Base-by-base conservation (phyloP, 2,888 invertebrate species). In the Slavum lentiscoides region DNA sequence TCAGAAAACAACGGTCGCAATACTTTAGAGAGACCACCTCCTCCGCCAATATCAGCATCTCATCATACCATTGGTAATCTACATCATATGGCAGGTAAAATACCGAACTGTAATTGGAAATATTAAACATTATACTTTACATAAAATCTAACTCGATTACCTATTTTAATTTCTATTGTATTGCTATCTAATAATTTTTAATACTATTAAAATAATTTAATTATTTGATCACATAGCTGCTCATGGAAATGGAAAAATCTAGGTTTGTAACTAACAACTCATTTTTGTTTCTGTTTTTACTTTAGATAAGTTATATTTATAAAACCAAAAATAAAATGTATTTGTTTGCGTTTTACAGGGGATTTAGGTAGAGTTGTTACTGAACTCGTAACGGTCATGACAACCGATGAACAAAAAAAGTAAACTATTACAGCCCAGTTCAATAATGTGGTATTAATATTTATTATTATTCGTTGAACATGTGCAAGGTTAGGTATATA, bases 321-420 rank as follows among this genome's bases (percentile, higher is more conserved):
- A 43, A 43, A 43, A 43, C 9, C 2, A 21, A 49, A 67, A 59
- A 15, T 62, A 8, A 49, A 39, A n/a, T 13, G 5, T 19, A 39
- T 69, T 59, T 68, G 23, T 37, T 77, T 37, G 37, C 53, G 21
- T 19, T 72, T 80, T 62, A 0, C 89, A 92, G 94, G 93, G 86
- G 94, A 95, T 87, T 89, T 96, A 84, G 94, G 94, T 82, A 91
- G 92, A 87, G 95, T 94, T 82, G 94, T 96, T 84, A 94, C 94
- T 85, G 93, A 94, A 85, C 89, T 96, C 85, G 96, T 96, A 83
- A 93, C 93, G 68, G 95, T 94, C 75, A 95, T 96, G 91, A 93
- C 92, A 66, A 92, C 95, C 85, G 94, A 95, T 23, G 84, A 84
- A 74, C 74, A 70, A 49, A 75, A 82, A 66, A 62, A 61, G 17